phyloP scores from a whole-genome alignment of 2,113 vertebrate genomes.

The Pollachius pollachius region DNA sequence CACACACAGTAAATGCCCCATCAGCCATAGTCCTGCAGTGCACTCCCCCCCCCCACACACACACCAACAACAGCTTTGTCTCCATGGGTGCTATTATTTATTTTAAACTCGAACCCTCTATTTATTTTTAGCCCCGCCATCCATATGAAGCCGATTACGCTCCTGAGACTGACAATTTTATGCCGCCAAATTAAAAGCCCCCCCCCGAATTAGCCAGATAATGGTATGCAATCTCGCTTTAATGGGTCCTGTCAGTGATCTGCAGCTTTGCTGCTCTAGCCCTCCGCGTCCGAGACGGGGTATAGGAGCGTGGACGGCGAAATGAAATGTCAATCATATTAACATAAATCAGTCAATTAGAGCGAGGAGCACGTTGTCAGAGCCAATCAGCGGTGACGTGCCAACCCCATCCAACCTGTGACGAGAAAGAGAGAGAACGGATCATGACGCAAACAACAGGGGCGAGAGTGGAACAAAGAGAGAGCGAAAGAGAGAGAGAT shows the following conservation, averaged over 20 bases:
- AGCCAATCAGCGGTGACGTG: constrained; percentile 84
- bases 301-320: constrained; percentile 47
- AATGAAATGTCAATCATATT: constrained; percentile 90
- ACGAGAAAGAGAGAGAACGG: background rate
- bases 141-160: constrained; percentile 45
- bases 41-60: no score
- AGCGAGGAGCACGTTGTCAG: constrained; percentile 88
- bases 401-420: constrained; percentile 42
- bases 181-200: constrained; percentile 89
- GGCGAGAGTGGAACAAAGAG: background rate
- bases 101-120: no score
- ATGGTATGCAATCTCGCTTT: constrained; percentile 85
- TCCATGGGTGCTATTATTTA: no score
- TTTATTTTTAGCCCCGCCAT: no score
- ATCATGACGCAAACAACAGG: background rate
- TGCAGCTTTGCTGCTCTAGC: constrained; percentile 53
- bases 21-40: no score
- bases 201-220: constrained; percentile 90
- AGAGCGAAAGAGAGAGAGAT: constrained; percentile 19
- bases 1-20: no score
- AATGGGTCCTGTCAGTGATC: constrained; percentile 81
- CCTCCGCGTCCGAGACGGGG: constrained; percentile 17
- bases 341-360: constrained; percentile 90
- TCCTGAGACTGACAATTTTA: constrained; percentile 84
- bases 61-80: no score